Evolutionary conservation across 1,140 invertebrate genomes (phyloP).

Genomic region (Drosophila pectinifera): DNA sequence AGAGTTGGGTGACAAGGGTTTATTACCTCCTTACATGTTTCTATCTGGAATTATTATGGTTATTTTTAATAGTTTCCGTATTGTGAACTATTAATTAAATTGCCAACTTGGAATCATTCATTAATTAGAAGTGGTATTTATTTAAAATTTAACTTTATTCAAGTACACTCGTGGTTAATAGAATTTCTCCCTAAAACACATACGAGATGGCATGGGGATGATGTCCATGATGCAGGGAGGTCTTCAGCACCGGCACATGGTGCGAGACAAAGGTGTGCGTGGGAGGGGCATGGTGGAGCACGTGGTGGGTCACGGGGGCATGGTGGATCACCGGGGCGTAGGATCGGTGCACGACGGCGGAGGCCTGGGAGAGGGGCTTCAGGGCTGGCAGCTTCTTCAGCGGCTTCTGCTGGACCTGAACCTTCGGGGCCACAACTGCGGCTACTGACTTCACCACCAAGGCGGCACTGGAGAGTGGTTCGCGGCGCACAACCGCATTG

Average conservation of each 20-base stretch:
- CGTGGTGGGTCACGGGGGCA: constrained; percentile 69
- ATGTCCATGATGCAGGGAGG: constrained; percentile 45
- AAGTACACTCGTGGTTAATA: not conserved
- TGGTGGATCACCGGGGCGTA: constrained; percentile 65
- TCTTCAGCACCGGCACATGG: constrained; percentile 63
- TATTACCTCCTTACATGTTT: constrained; percentile 7
- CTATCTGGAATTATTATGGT: not conserved
- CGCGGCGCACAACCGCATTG: constrained; percentile 82
- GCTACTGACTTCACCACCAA: constrained; percentile 10
- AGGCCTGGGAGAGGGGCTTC: constrained; percentile 33
- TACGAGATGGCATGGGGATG: constrained; percentile 71
- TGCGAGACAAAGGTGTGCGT: constrained; percentile 58
- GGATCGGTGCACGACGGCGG: constrained; percentile 57
- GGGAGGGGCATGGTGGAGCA: constrained; percentile 60
- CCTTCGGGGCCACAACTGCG: constrained; percentile 25
- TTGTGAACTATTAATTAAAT: no score
- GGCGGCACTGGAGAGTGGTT: constrained; percentile 71
- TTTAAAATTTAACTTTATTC: not conserved
- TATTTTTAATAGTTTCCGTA: not conserved
- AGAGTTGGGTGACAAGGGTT: not conserved
- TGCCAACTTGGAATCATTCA: not conserved
- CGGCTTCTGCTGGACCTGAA: constrained; percentile 14
- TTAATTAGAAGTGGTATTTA: no score
- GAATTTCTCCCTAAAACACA: constrained; percentile 44
- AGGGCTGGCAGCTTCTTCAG: constrained; percentile 33